phyloP scores from a whole-genome alignment of 2,113 vertebrate genomes.

The Galbula dea region DNA sequence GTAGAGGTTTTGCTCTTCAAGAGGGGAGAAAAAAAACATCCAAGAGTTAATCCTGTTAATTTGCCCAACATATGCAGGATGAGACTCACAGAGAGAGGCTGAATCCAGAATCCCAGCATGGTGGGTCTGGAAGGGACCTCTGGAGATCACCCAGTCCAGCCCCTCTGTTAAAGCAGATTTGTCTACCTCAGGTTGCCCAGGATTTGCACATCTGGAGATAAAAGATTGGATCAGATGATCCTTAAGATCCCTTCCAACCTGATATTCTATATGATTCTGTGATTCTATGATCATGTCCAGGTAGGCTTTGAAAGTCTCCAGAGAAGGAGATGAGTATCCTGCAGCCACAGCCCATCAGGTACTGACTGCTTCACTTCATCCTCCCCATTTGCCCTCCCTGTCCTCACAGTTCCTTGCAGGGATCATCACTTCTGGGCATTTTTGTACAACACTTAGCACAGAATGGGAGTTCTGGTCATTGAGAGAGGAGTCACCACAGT shows the following conservation, averaged over 20 bases:
- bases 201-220: no score
- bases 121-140: no score
- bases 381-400: not conserved
- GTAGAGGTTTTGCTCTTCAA: not conserved
- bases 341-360: not conserved
- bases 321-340: not conserved
- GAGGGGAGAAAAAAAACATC: not conserved
- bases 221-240: no score
- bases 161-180: no score
- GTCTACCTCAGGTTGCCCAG: no score
- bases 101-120: no score
- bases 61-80: not conserved
- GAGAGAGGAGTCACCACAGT: rapidly evolving
- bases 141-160: no score
- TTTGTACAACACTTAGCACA: not conserved
- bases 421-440: not conserved
- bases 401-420: not conserved
- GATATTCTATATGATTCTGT: no score
- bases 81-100: not conserved
- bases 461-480: not conserved
- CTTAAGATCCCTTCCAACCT: no score
- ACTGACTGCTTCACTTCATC: rapidly evolving
- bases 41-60: not conserved
- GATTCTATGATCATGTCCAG: no score
- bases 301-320: no score